Evolutionary conservation across 2,113 vertebrate genomes (phyloP).

Genomic region (Bubo bubo): DNA sequence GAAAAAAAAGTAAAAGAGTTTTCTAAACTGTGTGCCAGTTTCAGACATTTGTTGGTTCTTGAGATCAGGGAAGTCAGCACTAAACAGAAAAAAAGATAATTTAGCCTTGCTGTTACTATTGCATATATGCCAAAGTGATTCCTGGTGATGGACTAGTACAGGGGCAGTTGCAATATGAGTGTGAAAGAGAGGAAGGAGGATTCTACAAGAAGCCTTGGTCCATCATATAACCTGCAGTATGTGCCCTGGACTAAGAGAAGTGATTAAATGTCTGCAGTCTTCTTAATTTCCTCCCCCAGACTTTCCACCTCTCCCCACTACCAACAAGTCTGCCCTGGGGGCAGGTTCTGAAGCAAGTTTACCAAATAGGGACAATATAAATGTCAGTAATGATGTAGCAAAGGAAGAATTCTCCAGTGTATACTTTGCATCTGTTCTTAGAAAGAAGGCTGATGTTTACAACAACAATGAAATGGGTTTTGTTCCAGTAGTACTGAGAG

Average conservation of each 20-base stretch:
- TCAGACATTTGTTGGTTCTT: constrained; percentile 2
- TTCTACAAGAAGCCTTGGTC: not conserved
- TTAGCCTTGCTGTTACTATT: not conserved
- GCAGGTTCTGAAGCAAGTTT: not conserved
- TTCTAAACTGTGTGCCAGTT: constrained; percentile 9
- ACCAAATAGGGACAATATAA: not conserved
- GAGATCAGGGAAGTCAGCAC: not conserved
- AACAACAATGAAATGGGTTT: not conserved
- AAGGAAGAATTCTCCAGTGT: not conserved
- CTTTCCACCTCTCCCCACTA: not conserved
- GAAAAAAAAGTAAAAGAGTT: not conserved
- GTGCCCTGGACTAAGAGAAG: not conserved
- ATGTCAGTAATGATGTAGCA: not conserved
- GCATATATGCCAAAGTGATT: not conserved
- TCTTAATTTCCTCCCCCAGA: not conserved
- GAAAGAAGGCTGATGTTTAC: not conserved
- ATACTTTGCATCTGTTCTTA: not conserved
- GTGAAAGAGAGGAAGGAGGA: not conserved
- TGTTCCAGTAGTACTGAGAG: not conserved
- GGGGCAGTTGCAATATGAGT: not conserved
- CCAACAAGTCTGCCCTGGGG: not conserved
- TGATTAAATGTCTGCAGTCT: not conserved
- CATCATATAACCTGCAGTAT: not conserved
- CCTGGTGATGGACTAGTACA: not conserved
- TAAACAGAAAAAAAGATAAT: not conserved